These are phyloP conservation scores for Oryzias curvinotus DNA, from an alignment of 2,113 vertebrate genomes.

Conservation along the genomic window DNA sequence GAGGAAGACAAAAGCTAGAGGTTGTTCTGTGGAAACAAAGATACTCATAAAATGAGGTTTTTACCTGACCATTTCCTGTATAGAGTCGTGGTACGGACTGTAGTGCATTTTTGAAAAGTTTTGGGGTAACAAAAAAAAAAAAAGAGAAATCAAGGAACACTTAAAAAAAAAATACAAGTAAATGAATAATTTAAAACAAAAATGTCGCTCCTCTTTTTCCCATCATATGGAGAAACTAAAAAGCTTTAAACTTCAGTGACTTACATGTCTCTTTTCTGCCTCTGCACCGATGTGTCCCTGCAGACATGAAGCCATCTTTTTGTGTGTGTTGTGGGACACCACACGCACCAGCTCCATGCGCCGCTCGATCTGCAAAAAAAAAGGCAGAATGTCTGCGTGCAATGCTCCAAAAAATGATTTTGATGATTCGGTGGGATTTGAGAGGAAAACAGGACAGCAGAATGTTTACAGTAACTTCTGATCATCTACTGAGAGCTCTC, in stretches of 20 bases:
- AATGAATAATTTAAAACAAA: not conserved
- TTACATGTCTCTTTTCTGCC: conserved; percentile 90
- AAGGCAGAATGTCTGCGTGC: not conserved
- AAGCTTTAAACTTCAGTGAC: conserved; percentile 26
- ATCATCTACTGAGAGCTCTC: too few species aligned
- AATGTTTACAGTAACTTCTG: too few species aligned
- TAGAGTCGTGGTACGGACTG: conserved; percentile 78
- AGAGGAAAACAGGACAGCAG: too few species aligned
- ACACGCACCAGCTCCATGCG: conserved; percentile 91
- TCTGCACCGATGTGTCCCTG: conserved; percentile 94
- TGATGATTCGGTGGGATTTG: too few species aligned
- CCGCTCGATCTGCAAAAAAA: conserved; percentile 86
- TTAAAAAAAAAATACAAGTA: not conserved
- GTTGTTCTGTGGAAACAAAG: conserved; percentile 32
- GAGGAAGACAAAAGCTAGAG: conserved; percentile 48
- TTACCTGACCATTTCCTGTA: conserved; percentile 80
- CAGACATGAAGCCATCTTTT: conserved; percentile 86
- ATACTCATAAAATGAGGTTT: conserved; percentile 36
- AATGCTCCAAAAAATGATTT: too few species aligned
- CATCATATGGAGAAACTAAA: not conserved
- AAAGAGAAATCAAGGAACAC: conserved; percentile 50
- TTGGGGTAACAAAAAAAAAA: conserved; percentile 36
- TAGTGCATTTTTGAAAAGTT: conserved; percentile 49
- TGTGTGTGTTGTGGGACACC: conserved; percentile 92
- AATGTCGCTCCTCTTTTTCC: not conserved